Conservation (phyloP, 2,797 vertebrate genomes). For the Platyrinchus mystaceus region DNA sequence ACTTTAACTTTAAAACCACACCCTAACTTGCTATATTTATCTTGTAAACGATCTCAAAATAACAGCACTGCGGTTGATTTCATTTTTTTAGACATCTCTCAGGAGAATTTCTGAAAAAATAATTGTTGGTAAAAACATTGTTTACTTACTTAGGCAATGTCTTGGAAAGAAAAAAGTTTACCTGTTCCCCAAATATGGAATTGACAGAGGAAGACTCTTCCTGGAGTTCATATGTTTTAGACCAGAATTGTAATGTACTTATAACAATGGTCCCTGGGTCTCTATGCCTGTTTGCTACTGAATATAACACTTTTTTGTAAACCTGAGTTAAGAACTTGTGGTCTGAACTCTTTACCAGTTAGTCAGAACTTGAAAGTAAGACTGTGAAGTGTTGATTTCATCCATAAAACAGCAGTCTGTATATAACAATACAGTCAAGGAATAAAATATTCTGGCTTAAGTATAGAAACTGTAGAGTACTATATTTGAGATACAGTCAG, state of each 20-base stretch:
- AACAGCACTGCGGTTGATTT: slow-evolving; percentile 72
- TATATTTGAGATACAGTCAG: not conserved
- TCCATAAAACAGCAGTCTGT: not conserved
- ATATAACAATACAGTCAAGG: not conserved
- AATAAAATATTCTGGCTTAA: not conserved
- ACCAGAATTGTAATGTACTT: not conserved
- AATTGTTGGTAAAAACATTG: not conserved
- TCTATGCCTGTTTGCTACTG: not conserved
- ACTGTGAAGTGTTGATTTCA: not conserved
- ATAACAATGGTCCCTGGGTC: not conserved
- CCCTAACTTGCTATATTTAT: slow-evolving; percentile 72
- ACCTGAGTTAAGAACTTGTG: not conserved
- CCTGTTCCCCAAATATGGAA: not conserved
- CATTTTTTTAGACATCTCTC: slow-evolving; percentile 40
- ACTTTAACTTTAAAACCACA: slow-evolving; percentile 74
- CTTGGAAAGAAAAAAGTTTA: not conserved
- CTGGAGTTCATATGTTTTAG: not conserved
- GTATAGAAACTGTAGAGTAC: not conserved
- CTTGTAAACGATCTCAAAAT: slow-evolving; percentile 73
- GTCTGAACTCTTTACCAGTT: not conserved
- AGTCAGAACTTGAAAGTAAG: not conserved
- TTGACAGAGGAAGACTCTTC: not conserved
- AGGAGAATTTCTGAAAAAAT: slow-evolving; percentile 47
- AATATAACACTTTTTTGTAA: not conserved
- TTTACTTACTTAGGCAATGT: not conserved